Evolutionary conservation across 2,888 invertebrate species (phyloP).

Genomic region (Drosophila buzzatii): DNA sequence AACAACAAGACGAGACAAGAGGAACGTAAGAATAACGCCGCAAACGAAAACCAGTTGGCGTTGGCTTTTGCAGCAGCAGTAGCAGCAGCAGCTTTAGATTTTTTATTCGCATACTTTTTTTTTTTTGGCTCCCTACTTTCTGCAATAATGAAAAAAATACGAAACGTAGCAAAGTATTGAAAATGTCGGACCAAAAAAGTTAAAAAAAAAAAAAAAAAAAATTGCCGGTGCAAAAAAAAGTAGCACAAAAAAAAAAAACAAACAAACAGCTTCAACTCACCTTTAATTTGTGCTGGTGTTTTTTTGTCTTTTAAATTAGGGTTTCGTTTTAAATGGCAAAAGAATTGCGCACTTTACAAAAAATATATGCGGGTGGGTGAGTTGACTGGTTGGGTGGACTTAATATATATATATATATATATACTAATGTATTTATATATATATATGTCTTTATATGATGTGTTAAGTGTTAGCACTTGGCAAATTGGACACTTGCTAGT

Average conservation of each 20-base stretch:
- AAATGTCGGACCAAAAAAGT: not conserved
- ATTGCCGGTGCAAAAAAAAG: conserved; percentile 21
- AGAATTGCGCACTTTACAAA: conserved; percentile 56
- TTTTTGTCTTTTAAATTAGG: conserved; percentile 8
- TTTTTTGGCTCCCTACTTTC: conserved; percentile 20
- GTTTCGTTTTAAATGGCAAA: conserved; percentile 42
- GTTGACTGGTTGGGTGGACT: conserved; percentile 37
- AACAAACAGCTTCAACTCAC: conserved; percentile 33
- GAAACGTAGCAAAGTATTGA: conserved; percentile 39
- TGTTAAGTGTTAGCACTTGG: conserved; percentile 37
- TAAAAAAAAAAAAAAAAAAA: conserved; percentile 1
- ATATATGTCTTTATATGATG: conserved; percentile 25
- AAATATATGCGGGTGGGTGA: conserved; percentile 56
- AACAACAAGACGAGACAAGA: conserved; percentile 19
- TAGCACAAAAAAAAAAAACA: conserved; percentile 29
- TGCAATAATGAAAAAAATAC: conserved; percentile 33
- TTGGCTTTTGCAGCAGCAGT: conserved; percentile 45
- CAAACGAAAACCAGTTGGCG: conserved; percentile 65
- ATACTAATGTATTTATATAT: conserved; percentile 25
- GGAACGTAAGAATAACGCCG: conserved; percentile 19
- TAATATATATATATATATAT: conserved; percentile 11
- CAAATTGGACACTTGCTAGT: conserved; percentile 43
- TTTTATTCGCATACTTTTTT: conserved; percentile 41
- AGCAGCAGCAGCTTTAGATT: conserved; percentile 35
- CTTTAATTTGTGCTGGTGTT: conserved; percentile 39